Evolutionary conservation across 2,888 invertebrate genomes (phyloP).

Genomic region (Ramazzottius varieornatus): DNA sequence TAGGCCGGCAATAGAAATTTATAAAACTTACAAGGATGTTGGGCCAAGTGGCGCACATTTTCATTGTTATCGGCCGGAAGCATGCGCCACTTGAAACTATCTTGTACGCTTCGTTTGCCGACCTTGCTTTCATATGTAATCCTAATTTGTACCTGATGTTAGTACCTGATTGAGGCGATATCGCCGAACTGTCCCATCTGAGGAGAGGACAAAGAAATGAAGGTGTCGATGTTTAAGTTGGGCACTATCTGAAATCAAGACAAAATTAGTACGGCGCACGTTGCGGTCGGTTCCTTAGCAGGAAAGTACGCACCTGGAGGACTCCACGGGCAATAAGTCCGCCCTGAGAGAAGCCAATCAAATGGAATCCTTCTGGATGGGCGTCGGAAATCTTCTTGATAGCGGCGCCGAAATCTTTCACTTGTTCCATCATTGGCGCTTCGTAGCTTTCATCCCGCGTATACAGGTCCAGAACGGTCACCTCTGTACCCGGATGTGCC

Average conservation of each 20-base stretch:
- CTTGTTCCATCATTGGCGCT: not conserved
- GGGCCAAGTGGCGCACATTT: too few relatives aligned
- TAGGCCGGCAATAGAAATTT: too few relatives aligned
- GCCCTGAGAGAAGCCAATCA: not conserved
- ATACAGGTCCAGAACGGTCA: not conserved
- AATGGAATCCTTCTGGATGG: not conserved
- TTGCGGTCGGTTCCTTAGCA: too few relatives aligned
- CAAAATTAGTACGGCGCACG: too few relatives aligned
- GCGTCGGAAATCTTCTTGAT: not conserved
- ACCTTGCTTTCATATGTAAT: too few relatives aligned
- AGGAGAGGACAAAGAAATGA: constrained; percentile 65
- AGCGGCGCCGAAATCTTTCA: not conserved
- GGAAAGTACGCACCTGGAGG: not conserved
- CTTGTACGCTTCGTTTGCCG: too few relatives aligned
- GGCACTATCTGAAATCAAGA: not conserved
- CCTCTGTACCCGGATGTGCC: not conserved
- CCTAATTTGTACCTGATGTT: too few relatives aligned
- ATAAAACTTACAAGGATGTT: too few relatives aligned
- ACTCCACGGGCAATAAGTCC: not conserved
- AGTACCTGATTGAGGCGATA: not conserved
- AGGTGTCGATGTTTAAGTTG: constrained; percentile 39
- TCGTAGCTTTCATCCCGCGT: not conserved
- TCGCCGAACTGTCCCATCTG: constrained; percentile 83
- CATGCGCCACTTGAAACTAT: too few relatives aligned
- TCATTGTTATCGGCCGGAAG: too few relatives aligned